Conservation (phyloP, 2,113 vertebrate species). For the Pleuronectes platessa region DNA sequence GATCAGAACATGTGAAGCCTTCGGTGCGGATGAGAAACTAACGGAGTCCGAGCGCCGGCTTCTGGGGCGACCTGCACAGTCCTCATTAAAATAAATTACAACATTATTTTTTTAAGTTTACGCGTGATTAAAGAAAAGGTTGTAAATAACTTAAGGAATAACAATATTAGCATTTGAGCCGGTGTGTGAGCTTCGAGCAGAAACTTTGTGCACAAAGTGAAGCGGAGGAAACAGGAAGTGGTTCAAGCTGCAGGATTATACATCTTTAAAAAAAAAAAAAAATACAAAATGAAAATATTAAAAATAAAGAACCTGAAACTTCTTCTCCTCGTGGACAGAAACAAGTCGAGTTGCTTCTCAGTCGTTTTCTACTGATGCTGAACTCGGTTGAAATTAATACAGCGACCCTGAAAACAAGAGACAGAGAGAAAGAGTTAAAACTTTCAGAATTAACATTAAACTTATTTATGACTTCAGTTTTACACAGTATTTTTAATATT, state of each 20-base stretch:
- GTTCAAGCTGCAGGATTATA: slow-evolving; percentile 39
- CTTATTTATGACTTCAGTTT: background rate
- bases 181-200: background rate
- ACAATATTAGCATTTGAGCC: background rate
- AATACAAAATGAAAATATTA: slow-evolving; percentile 2
- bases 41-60: slow-evolving; percentile 47
- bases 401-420: slow-evolving; percentile 86
- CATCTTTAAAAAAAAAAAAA: background rate
- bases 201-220: slow-evolving; percentile 24
- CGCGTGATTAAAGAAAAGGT: background rate
- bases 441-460: background rate
- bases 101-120: too few species aligned
- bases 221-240: slow-evolving; percentile 43
- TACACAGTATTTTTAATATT: too few species aligned
- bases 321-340: slow-evolving; percentile 35
- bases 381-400: slow-evolving; percentile 92
- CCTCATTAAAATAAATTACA: background rate
- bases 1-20: slow-evolving; percentile 79
- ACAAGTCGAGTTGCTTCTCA: background rate
- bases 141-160: slow-evolving; percentile 45
- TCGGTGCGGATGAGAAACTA: slow-evolving; percentile 67
- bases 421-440: background rate
- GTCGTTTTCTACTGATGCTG: slow-evolving; percentile 70
- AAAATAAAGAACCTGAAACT: slow-evolving; percentile 22
- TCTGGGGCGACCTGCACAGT: background rate